Evolutionary conservation across 2,113 vertebrate species (phyloP).

Genomic region (Potamarius usumacintae): DNA sequence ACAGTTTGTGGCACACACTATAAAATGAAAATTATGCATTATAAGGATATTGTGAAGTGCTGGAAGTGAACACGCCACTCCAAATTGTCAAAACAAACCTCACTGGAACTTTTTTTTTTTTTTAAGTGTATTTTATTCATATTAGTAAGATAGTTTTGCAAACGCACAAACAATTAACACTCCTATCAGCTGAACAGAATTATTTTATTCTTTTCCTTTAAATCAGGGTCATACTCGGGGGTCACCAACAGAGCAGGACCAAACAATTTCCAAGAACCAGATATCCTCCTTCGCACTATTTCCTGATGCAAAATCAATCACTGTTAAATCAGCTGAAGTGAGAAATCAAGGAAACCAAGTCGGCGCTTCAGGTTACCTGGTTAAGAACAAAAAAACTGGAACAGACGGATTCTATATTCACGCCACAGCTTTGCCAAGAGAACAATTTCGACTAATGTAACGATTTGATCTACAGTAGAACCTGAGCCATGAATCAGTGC

Average conservation of each 20-base stretch:
- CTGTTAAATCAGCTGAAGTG: neutral
- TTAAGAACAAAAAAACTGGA: slow-evolving; percentile 2
- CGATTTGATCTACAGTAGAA: slow-evolving; percentile 48
- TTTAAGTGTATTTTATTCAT: neutral
- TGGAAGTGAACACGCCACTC: neutral
- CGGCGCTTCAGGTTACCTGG: neutral
- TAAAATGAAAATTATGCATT: neutral
- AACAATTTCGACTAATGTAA: slow-evolving; percentile 30
- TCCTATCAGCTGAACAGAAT: neutral
- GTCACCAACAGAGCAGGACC: slow-evolving; percentile 2
- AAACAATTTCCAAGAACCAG: neutral
- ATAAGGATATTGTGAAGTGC: neutral
- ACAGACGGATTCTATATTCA: slow-evolving; percentile 13
- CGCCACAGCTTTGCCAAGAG: slow-evolving; percentile 14
- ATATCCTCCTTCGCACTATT: neutral
- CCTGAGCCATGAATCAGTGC: slow-evolving; percentile 67
- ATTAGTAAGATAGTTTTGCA: neutral
- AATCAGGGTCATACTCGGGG: neutral
- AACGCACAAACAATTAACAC: neutral
- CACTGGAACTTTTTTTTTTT: neutral
- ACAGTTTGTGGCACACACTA: neutral
- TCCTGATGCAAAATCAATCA: neutral
- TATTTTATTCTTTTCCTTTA: neutral
- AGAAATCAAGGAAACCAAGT: neutral
- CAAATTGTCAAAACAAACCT: neutral